These are phyloP conservation scores for Torymus aiolomorphi DNA, from an alignment of 2,888 invertebrate genomes.

Conservation along the genomic window DNA sequence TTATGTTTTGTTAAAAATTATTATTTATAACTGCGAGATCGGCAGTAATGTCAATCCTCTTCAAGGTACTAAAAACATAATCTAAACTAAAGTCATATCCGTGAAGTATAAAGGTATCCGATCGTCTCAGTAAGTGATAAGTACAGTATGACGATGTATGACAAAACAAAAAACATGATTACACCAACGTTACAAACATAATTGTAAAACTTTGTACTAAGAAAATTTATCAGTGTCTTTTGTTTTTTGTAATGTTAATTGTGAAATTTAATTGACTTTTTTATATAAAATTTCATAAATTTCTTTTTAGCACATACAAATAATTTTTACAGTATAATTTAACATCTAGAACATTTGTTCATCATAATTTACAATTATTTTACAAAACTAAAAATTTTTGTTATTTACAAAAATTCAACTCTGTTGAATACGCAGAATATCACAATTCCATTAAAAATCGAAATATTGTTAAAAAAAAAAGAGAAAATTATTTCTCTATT, in stretches of 20 bases:
- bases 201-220: slow-evolving; percentile 38
- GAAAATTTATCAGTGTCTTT: slow-evolving; percentile 9
- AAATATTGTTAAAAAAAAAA: slow-evolving; percentile 16
- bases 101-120: too few species aligned
- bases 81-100: neutral
- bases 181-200: slow-evolving; percentile 11
- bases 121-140: too few species aligned
- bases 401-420: slow-evolving; percentile 41
- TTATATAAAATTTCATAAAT: slow-evolving; percentile 4
- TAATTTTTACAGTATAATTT: slow-evolving; percentile 2
- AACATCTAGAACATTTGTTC: slow-evolving; percentile 6
- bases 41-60: slow-evolving; percentile 22
- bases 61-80: too few species aligned
- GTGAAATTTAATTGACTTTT: slow-evolving; percentile 23
- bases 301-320: neutral
- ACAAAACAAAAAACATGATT: too few species aligned
- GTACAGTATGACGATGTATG: too few species aligned
- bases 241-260: slow-evolving; percentile 45
- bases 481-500: slow-evolving; percentile 27
- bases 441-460: slow-evolving; percentile 20
- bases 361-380: slow-evolving; percentile 37
- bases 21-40: slow-evolving; percentile 35
- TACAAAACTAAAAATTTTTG: slow-evolving; percentile 45
- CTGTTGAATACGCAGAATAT: slow-evolving; percentile 25
- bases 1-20: slow-evolving; percentile 46